Evolutionary conservation across 2,888 invertebrate species (phyloP).

Genomic region (Tinea pellionella): DNA sequence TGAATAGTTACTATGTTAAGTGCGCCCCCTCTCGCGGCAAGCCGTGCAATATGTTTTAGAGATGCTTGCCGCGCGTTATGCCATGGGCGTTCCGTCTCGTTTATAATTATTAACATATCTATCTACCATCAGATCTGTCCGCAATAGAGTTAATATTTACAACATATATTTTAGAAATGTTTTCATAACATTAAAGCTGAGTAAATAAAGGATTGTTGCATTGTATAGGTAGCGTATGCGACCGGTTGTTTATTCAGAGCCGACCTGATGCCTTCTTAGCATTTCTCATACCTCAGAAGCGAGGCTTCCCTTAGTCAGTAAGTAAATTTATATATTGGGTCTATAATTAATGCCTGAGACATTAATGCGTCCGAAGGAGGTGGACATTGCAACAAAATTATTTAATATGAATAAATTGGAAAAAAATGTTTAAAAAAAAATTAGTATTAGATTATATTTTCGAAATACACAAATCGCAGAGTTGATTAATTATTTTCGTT

Average conservation of each 20-base stretch:
- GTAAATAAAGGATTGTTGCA: not conserved
- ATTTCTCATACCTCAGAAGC: constrained; percentile 55
- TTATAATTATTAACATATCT: not conserved
- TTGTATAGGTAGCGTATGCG: not conserved
- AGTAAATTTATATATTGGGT: constrained; percentile 36
- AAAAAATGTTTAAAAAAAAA: not conserved
- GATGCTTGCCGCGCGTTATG: constrained; percentile 40
- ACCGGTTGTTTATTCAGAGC: not conserved
- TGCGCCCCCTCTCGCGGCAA: constrained; percentile 26
- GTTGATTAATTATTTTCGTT: not conserved
- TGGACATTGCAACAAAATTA: not conserved
- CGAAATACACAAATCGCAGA: not conserved
- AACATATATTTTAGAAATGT: not conserved
- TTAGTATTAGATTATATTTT: not conserved
- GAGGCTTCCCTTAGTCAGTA: constrained; percentile 45
- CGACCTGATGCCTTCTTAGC: not conserved
- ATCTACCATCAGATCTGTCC: constrained; percentile 57
- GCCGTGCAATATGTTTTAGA: constrained; percentile 67
- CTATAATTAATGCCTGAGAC: constrained; percentile 19
- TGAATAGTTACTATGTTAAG: not conserved
- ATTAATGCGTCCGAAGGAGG: not conserved
- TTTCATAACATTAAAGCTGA: not conserved
- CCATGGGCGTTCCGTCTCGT: not conserved
- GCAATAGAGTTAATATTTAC: not conserved
- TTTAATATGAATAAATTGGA: not conserved